Conservation (phyloP, 2,797 vertebrate genomes). For the Cyclopterus lumpus region DNA sequence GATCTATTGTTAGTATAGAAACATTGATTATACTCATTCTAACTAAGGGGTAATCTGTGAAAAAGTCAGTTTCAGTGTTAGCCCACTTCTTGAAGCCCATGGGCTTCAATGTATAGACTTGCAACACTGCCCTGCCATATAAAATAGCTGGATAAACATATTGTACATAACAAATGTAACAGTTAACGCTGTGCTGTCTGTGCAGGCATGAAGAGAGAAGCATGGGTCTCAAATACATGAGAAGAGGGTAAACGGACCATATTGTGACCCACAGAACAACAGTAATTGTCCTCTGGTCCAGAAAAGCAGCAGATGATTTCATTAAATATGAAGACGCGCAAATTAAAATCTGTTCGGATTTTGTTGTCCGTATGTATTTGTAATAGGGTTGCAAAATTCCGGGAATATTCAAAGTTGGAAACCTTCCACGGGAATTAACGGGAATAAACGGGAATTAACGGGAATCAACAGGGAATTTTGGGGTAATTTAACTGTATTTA, state of each 20-base stretch:
- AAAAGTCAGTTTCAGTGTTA: not conserved
- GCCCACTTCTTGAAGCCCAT: not conserved
- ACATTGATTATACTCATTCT: not conserved
- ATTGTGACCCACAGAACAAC: slow-evolving; percentile 35
- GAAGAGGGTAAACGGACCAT: slow-evolving; percentile 19
- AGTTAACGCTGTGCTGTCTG: not conserved
- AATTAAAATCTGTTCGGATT: slow-evolving; percentile 32
- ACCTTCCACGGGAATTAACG: no score
- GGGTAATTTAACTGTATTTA: no score
- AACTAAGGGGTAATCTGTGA: not conserved
- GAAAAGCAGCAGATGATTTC: slow-evolving; percentile 59
- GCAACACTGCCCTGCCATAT: not conserved
- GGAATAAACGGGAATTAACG: no score
- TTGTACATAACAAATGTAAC: slow-evolving; percentile 51
- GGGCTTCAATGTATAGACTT: not conserved
- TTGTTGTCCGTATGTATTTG: slow-evolving; percentile 21
- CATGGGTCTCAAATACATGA: not conserved
- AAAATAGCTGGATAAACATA: slow-evolving; percentile 28
- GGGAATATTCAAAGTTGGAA: no score
- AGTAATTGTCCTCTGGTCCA: slow-evolving; percentile 13
- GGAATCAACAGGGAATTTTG: no score
- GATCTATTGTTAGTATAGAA: not conserved
- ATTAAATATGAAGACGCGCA: slow-evolving; percentile 66
- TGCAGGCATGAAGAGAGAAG: not conserved
- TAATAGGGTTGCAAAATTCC: no score